Conservation (phyloP, 92 coral and sea anemone genomes). For the Umimayanthus kanabou region DNA sequence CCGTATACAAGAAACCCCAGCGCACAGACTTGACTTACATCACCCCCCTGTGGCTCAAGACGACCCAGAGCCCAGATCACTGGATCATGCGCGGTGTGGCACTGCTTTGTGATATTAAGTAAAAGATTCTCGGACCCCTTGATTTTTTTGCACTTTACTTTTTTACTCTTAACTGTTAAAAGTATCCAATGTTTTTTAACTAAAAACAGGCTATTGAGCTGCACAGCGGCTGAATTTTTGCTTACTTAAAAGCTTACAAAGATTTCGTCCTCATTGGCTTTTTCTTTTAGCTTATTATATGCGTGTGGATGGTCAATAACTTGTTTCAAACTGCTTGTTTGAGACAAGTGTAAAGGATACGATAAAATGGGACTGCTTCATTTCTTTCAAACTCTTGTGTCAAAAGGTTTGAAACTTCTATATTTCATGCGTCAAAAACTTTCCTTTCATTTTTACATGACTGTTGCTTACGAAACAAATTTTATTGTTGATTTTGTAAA, state of each 20-base stretch:
- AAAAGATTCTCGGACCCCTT: background rate
- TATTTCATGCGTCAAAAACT: background rate
- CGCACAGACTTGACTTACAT: slow-evolving; percentile 93
- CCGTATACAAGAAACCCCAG: slow-evolving; percentile 91
- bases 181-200: background rate
- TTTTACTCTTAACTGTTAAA: background rate
- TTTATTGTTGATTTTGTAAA: background rate
- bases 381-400: background rate
- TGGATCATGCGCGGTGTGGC: slow-evolving; percentile 94
- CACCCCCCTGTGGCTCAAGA: slow-evolving; percentile 94
- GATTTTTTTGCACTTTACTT: background rate
- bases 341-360: background rate
- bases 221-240: background rate
- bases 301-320: background rate
- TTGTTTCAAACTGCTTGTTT: no score
- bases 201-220: background rate
- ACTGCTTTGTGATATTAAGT: slow-evolving; percentile 83
- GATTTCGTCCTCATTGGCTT: background rate
- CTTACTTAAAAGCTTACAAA: background rate
- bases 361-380: background rate
- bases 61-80: slow-evolving; percentile 86
- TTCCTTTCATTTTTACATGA: no score
- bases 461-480: background rate
- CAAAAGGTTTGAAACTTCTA: background rate
- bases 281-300: background rate